Evolutionary conservation across 1,140 invertebrate genomes (phyloP).

Genomic region (Gryllus bimaculatus): DNA sequence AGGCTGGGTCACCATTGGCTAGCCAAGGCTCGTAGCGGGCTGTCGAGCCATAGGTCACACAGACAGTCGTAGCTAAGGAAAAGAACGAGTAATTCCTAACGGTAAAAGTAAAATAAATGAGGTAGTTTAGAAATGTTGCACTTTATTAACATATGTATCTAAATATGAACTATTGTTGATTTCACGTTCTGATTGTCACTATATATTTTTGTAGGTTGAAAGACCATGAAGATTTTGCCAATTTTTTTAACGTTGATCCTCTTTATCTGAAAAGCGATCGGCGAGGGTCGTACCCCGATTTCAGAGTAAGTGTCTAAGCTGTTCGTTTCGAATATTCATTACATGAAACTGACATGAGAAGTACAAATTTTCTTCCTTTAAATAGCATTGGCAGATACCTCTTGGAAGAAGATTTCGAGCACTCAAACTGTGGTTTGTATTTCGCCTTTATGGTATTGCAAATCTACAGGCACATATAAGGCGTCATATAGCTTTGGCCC

Average conservation of each 20-base stretch:
- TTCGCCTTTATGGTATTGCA: slow-evolving; percentile 79
- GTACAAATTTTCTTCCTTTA: neutral
- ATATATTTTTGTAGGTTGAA: slow-evolving; percentile 54
- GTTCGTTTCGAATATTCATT: neutral
- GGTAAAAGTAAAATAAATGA: no score
- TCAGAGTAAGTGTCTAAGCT: slow-evolving; percentile 48
- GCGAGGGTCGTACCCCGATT: slow-evolving; percentile 82
- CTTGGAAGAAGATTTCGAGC: slow-evolving; percentile 88
- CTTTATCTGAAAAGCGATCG: slow-evolving; percentile 86
- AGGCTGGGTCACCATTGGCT: no score
- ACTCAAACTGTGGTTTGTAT: slow-evolving; percentile 94
- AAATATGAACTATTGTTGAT: no score
- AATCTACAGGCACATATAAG: slow-evolving; percentile 84
- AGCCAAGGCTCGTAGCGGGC: no score
- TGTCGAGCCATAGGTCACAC: no score
- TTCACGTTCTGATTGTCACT: neutral
- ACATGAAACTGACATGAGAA: no score
- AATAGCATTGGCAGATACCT: slow-evolving; percentile 92
- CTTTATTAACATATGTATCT: no score
- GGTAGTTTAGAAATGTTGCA: no score
- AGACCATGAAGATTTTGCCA: slow-evolving; percentile 79
- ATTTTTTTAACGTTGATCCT: slow-evolving; percentile 95
- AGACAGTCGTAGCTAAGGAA: no score
- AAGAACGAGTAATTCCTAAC: no score
- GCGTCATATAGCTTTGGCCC: slow-evolving; percentile 65